Conservation (phyloP, 2,797 vertebrate genomes). For the Aldrovandia affinis region DNA sequence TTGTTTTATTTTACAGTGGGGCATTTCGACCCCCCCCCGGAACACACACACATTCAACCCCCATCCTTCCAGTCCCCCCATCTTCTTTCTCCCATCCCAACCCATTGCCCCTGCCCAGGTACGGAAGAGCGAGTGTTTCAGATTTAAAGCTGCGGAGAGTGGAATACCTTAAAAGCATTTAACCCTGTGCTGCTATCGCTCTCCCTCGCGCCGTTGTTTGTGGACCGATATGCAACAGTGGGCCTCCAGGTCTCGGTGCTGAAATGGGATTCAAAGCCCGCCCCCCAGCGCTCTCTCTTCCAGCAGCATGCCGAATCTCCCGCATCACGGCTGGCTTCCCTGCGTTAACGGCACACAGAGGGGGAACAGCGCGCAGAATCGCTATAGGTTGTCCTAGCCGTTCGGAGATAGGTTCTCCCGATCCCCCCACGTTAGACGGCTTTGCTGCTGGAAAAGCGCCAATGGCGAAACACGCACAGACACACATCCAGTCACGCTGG, state of each 20-base stretch:
- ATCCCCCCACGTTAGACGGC: slow-evolving; percentile 63
- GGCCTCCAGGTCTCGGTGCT: slow-evolving; percentile 69
- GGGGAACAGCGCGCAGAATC: slow-evolving; percentile 64
- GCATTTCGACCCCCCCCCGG: slow-evolving; percentile 43
- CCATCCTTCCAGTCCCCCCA: slow-evolving; percentile 44
- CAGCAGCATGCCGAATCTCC: slow-evolving; percentile 69
- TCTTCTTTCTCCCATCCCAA: slow-evolving; percentile 14
- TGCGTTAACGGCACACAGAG: slow-evolving; percentile 61
- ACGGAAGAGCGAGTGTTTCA: slow-evolving; percentile 40
- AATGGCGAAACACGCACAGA: slow-evolving; percentile 66
- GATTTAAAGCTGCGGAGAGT: slow-evolving; percentile 49
- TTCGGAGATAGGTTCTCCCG: slow-evolving; percentile 61
- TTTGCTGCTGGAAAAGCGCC: slow-evolving; percentile 59
- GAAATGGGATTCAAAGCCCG: slow-evolving; percentile 71
- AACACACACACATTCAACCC: slow-evolving; percentile 46
- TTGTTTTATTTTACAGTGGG: slow-evolving; percentile 31
- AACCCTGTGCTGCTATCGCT: slow-evolving; percentile 36
- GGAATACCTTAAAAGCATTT: slow-evolving; percentile 57
- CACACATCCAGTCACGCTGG: slow-evolving; percentile 60
- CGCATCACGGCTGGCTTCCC: slow-evolving; percentile 66
- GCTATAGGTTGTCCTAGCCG: slow-evolving; percentile 58
- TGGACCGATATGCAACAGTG: slow-evolving; percentile 64
- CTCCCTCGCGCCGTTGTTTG: slow-evolving; percentile 33
- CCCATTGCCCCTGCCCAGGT: slow-evolving; percentile 13
- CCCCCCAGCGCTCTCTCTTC: slow-evolving; percentile 63